Evolutionary conservation across 2,797 vertebrate genomes (phyloP).

Genomic region (Ceryle rudis): DNA sequence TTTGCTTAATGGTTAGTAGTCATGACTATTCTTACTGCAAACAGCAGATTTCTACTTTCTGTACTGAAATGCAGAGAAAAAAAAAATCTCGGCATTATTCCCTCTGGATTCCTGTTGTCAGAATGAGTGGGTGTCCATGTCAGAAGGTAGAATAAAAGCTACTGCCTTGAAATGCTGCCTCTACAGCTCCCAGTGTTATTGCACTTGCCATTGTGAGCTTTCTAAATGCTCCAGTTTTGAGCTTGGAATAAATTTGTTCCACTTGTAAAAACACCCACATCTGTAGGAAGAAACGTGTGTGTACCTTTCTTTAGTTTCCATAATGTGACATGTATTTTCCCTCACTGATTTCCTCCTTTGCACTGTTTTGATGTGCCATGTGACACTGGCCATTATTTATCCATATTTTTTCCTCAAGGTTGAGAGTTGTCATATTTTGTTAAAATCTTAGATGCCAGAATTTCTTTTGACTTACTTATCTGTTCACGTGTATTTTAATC

Average conservation of each 20-base stretch:
- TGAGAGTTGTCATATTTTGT: background rate
- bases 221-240: slow-evolving; percentile 23
- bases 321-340: background rate
- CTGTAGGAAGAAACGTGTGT: background rate
- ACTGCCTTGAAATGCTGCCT: slow-evolving; percentile 18
- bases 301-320: background rate
- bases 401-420: background rate
- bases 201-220: background rate
- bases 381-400: background rate
- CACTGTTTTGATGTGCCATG: background rate
- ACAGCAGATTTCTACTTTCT: background rate
- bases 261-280: background rate
- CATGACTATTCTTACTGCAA: background rate
- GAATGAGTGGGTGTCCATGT: slow-evolving; percentile 29
- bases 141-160: slow-evolving; percentile 48
- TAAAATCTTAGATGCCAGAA: background rate
- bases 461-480: background rate
- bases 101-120: slow-evolving; percentile 32
- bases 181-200: background rate
- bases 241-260: slow-evolving; percentile 28
- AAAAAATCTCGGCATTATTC: background rate
- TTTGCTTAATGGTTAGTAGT: background rate
- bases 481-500: background rate
- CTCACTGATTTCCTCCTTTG: background rate
- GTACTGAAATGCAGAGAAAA: background rate